phyloP scores from a whole-genome alignment of 2,113 vertebrate species.

The Tapirus terrestris region DNA sequence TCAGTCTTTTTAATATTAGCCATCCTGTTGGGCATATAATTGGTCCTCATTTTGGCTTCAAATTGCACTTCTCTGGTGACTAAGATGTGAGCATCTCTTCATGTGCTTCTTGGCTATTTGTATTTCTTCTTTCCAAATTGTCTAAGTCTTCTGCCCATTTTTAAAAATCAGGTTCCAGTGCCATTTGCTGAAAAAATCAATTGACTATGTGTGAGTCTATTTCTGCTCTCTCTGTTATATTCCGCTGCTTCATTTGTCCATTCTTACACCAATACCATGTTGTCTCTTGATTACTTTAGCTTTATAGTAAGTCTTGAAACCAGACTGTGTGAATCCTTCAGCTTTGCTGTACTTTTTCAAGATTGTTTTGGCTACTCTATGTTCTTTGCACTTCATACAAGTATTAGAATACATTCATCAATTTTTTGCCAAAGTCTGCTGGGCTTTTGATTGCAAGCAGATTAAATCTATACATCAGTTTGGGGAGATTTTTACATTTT shows the following conservation, averaged over 20 bases:
- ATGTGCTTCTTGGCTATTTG: not conserved
- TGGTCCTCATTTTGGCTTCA: not conserved
- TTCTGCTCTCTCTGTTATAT: not conserved
- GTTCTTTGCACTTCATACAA: not conserved
- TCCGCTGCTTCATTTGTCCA: not conserved
- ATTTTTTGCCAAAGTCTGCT: not conserved
- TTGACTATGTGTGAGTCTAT: not conserved
- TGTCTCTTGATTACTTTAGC: not conserved
- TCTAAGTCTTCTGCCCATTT: not conserved
- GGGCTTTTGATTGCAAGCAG: not conserved
- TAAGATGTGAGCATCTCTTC: not conserved
- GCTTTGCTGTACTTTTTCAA: not conserved
- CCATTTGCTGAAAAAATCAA: not conserved
- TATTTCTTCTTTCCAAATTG: not conserved
- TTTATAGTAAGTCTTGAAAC: not conserved
- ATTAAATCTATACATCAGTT: not conserved
- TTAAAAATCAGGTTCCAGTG: not conserved
- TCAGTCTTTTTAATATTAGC: not conserved
- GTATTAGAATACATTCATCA: not conserved
- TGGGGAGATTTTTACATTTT: not conserved
- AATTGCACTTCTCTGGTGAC: not conserved
- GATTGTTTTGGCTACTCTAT: not conserved
- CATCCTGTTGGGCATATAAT: not conserved
- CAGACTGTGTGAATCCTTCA: not conserved
- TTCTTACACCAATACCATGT: not conserved